Percentiles rank a stretch among this genome's conserved stretches.
phyloP scores from a whole-genome alignment of 1,140 invertebrate genomes.

The Heliconius nattereri region DNA sequence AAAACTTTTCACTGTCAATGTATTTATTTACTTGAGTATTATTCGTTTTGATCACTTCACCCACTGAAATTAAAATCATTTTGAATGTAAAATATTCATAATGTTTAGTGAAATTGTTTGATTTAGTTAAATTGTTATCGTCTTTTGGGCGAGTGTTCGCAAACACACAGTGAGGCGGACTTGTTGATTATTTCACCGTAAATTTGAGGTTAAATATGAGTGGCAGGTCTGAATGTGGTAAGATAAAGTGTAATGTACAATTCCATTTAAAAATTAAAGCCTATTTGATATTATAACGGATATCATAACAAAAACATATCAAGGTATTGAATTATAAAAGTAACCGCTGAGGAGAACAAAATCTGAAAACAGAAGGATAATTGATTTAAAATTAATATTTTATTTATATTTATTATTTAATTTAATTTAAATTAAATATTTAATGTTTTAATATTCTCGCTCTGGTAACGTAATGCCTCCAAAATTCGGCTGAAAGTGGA shows the following conservation, averaged over 20 bases:
- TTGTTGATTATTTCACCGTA: not conserved
- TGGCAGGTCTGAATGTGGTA: not conserved
- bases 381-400: no score
- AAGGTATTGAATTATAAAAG: not conserved
- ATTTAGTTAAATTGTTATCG: constrained; percentile 1
- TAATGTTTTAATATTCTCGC: no score
- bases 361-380: no score
- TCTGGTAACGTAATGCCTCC: no score
- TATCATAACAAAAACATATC: not conserved
- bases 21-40: constrained; percentile 2
- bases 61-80: not conserved
- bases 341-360: no score
- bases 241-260: not conserved
- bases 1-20: constrained; percentile 44
- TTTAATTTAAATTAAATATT: no score
- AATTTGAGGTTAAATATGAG: constrained; percentile 4
- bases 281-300: not conserved
- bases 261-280: not conserved
- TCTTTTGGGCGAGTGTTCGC: not conserved
- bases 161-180: not conserved
- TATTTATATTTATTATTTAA: no score
- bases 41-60: constrained; percentile 2
- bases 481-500: no score
- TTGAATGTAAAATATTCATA: constrained; percentile 5
- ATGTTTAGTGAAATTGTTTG: constrained; percentile 12